Conservation (phyloP, 2,888 invertebrate species). For the Odiellus spinosus region DNA sequence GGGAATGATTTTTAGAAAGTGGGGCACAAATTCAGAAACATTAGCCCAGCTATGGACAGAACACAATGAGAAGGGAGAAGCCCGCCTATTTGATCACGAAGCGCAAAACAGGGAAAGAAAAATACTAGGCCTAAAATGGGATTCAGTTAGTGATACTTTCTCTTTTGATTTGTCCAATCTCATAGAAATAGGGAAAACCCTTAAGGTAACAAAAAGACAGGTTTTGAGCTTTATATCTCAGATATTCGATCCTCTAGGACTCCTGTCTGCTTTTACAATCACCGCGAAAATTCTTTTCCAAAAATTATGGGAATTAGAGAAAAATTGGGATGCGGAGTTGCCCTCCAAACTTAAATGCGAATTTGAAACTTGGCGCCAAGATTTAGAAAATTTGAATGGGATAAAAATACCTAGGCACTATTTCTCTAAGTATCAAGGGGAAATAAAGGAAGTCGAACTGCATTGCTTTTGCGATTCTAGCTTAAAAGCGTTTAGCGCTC, state of each 20-base stretch:
- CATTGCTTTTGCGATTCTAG: constrained; percentile 21
- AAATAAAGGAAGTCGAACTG: background rate
- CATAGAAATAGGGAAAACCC: too few species aligned
- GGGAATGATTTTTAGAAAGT: too few species aligned
- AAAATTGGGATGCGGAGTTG: constrained; percentile 21
- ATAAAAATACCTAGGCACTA: constrained; percentile 6
- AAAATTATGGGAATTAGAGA: constrained; percentile 17
- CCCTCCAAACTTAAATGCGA: constrained; percentile 4
- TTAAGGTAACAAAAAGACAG: too few species aligned
- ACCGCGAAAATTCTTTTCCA: constrained; percentile 20
- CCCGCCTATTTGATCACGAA: too few species aligned
- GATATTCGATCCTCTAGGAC: constrained; percentile 17
- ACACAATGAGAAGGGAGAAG: too few species aligned
- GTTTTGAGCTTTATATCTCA: background rate
- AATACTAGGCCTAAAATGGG: too few species aligned
- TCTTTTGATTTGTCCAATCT: too few species aligned
- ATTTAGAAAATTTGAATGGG: constrained; percentile 1
- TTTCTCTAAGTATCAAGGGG: background rate
- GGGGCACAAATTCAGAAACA: too few species aligned
- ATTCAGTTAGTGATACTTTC: too few species aligned
- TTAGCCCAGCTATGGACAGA: too few species aligned
- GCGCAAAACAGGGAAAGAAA: too few species aligned
- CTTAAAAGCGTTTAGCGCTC: constrained; percentile 17
- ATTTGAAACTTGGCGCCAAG: background rate
- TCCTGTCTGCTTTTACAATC: constrained; percentile 11